Percentiles rank a stretch among this genome's conserved stretches.
phyloP scores from a whole-genome alignment of 2,113 vertebrate species.

The Atlantisia rogersi region DNA sequence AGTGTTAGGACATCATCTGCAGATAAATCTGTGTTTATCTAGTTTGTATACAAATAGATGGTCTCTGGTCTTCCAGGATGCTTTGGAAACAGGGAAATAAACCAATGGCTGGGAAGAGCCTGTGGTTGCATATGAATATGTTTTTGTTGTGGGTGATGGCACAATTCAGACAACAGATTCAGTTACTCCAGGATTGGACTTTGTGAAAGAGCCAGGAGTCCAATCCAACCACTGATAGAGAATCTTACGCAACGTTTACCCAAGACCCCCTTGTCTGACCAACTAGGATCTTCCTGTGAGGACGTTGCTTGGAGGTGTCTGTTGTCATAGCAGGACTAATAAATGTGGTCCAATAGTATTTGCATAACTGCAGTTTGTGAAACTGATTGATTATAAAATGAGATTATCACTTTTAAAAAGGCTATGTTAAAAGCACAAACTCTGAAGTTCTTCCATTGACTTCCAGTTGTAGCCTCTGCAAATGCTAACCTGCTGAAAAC shows the following conservation, averaged over 20 bases:
- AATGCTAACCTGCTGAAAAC: neutral
- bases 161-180: neutral
- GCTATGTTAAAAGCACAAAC: neutral
- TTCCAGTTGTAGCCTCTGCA: neutral
- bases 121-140: neutral
- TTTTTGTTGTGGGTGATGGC: neutral
- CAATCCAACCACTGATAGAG: neutral
- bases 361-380: neutral
- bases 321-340: neutral
- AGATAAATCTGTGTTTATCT: neutral
- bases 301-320: neutral
- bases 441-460: neutral
- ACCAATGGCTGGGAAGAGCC: neutral
- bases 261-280: neutral
- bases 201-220: too few species aligned
- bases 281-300: neutral
- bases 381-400: neutral
- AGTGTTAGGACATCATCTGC: neutral
- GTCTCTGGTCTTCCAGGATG: neutral
- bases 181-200: neutral
- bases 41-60: neutral
- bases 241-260: neutral
- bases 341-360: neutral
- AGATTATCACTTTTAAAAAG: neutral
- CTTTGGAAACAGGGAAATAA: neutral